phyloP scores from a whole-genome alignment of 23 tunicate genomes.

The Oikopleura albicans region DNA sequence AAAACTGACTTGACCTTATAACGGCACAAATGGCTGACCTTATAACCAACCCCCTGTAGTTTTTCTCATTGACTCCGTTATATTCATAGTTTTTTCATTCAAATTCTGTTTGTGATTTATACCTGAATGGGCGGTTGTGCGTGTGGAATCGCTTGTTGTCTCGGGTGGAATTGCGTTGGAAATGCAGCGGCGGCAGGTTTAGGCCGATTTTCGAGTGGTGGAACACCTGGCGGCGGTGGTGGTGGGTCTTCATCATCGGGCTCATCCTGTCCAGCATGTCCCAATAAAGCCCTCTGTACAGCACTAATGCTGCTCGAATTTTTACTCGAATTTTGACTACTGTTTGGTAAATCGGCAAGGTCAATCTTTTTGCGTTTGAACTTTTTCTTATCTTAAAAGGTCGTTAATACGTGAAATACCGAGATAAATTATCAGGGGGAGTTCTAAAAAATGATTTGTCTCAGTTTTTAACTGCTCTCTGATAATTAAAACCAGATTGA shows the following conservation, averaged over 20 bases:
- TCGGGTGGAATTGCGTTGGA: not conserved
- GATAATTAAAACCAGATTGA: no score
- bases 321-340: no score
- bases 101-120: not conserved
- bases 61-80: constrained; percentile 1
- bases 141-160: no score
- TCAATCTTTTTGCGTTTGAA: not conserved
- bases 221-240: not conserved
- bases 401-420: not conserved
- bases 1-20: no score
- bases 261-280: not conserved
- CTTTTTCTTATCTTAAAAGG: not conserved
- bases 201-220: not conserved
- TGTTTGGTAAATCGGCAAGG: no score
- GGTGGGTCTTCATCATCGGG: not conserved
- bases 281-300: not conserved
- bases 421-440: no score
- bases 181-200: not conserved
- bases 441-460: no score
- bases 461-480: no score
- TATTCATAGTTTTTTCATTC: not conserved
- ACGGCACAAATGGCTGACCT: no score
- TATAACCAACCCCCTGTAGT: not conserved
- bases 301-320: not conserved
- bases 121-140: no score